A percentile compares a stretch with the other conserved stretches of the same genome.
These are phyloP conservation scores for Rutpela maculata DNA, from an alignment of 2,888 invertebrate species.

Conservation along the genomic window DNA sequence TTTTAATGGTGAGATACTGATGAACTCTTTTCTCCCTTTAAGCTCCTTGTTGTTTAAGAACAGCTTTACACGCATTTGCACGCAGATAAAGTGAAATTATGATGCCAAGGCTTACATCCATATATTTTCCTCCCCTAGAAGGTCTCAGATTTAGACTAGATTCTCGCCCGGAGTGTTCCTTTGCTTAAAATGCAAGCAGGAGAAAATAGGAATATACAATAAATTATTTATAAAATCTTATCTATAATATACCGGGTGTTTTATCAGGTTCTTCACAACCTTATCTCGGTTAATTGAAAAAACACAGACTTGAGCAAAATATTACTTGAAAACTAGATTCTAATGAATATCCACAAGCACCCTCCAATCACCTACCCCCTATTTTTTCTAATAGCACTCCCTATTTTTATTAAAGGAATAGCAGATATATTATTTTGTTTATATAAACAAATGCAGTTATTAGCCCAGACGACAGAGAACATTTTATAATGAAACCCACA, in stretches of 20 bases:
- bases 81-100: constrained; percentile 53
- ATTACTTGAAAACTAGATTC: no score
- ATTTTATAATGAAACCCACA: no score
- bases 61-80: constrained; percentile 55
- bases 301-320: no score
- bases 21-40: constrained; percentile 58
- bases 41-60: constrained; percentile 47
- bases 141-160: constrained; percentile 12
- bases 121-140: neutral
- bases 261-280: neutral
- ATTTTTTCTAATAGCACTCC: no score
- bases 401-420: no score
- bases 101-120: constrained; percentile 30
- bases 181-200: neutral
- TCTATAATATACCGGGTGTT: neutral
- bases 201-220: neutral
- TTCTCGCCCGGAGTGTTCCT: constrained; percentile 12
- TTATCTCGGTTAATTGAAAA: no score
- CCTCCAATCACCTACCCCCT: no score
- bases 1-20: constrained; percentile 62
- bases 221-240: constrained; percentile 14
- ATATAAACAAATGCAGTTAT: no score
- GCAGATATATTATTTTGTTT: no score
- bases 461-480: no score
- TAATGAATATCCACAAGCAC: no score